A percentile compares a stretch with the other conserved stretches of the same genome.
phyloP scores from a whole-genome alignment of 2,888 invertebrate genomes.

The Andricus quercusramuli region DNA sequence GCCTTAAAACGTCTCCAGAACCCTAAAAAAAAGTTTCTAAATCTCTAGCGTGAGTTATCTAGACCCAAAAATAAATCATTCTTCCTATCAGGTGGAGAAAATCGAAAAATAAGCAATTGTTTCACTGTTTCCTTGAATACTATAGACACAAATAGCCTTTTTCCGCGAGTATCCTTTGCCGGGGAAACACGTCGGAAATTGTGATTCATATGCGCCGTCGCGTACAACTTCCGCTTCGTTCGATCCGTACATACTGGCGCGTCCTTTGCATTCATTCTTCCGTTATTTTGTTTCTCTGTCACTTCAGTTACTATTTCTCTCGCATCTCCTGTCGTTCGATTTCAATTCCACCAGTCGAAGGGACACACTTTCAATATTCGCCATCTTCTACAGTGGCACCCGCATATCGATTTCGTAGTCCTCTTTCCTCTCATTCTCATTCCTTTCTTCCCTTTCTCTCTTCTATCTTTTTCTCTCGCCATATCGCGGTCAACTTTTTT shows the following conservation, averaged over 20 bases:
- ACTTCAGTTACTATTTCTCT: conserved; percentile 20
- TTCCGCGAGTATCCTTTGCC: neutral
- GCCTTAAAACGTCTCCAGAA: too few relatives aligned
- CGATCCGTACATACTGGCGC: neutral
- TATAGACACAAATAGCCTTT: neutral
- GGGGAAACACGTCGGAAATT: conserved; percentile 36
- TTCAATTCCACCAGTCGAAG: conserved; percentile 34
- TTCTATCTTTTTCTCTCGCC: neutral
- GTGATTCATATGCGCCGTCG: conserved; percentile 35
- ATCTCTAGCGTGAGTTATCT: too few relatives aligned
- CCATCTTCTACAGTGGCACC: conserved; percentile 35
- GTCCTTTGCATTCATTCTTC: conserved; percentile 36
- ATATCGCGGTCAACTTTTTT: conserved; percentile 35
- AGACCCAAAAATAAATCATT: too few relatives aligned
- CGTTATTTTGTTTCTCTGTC: conserved; percentile 3
- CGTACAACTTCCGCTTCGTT: conserved; percentile 29
- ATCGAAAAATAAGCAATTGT: conserved; percentile 16
- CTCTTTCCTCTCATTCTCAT: neutral
- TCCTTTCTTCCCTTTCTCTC: neutral
- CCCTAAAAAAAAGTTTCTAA: too few relatives aligned
- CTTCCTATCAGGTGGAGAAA: too few relatives aligned
- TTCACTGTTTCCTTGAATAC: neutral
- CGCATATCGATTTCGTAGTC: conserved; percentile 45
- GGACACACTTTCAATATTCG: conserved; percentile 36
- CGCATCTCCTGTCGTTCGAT: conserved; percentile 24